phyloP scores from a whole-genome alignment of 1,140 invertebrate species.

The Pteromalus puparum region DNA sequence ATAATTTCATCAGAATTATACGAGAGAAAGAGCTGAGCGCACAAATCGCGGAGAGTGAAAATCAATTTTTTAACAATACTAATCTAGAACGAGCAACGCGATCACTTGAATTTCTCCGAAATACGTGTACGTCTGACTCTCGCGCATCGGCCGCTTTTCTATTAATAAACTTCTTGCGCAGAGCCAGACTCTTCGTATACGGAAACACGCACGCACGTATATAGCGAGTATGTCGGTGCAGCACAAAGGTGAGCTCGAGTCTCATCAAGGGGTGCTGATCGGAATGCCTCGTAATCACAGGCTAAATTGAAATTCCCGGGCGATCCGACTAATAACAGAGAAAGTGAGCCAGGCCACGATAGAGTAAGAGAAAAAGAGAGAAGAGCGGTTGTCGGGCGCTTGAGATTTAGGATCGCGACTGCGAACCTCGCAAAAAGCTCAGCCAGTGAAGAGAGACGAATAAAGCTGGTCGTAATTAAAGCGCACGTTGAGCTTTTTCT shows the following conservation, averaged over 20 bases:
- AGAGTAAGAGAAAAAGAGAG: background rate
- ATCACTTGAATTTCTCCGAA: no score
- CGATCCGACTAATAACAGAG: conserved; percentile 20
- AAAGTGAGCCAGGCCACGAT: background rate
- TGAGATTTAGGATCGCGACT: background rate
- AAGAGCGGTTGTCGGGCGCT: background rate
- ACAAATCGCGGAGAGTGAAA: no score
- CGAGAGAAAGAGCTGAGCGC: background rate
- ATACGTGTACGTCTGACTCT: background rate
- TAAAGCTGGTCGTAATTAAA: no score
- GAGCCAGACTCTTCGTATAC: background rate
- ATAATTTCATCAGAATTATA: conserved; percentile 11
- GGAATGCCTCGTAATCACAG: conserved; percentile 33
- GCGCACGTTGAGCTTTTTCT: no score
- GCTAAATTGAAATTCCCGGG: conserved; percentile 36
- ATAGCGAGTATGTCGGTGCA: background rate
- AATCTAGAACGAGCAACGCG: no score
- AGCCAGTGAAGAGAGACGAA: background rate
- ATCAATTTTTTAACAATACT: no score
- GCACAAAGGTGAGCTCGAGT: conserved; percentile 12
- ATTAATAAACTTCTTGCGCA: background rate
- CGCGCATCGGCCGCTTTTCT: no score
- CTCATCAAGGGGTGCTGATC: conserved; percentile 8
- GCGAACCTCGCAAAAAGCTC: background rate
- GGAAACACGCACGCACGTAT: background rate